Evolutionary conservation across 2,113 vertebrate species (phyloP).

Genomic region (Passer domesticus): DNA sequence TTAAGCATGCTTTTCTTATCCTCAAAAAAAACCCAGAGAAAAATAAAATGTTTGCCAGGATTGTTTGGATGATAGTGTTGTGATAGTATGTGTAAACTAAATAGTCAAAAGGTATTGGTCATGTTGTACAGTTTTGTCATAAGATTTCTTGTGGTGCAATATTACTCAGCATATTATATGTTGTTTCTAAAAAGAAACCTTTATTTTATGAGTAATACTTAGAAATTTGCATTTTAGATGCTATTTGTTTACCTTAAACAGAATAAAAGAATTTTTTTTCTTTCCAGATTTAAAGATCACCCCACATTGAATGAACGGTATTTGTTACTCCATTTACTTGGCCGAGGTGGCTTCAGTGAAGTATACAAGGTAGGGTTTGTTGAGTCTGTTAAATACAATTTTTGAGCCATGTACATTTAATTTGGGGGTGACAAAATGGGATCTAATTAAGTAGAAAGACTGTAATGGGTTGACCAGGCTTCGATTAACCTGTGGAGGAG

Average conservation of each 20-base stretch:
- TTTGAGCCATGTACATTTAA: background rate
- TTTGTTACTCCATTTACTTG: constrained; percentile 94
- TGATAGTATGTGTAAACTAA: background rate
- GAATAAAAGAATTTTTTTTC: background rate
- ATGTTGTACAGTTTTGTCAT: background rate
- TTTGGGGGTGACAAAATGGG: accelerated
- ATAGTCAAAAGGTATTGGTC: background rate
- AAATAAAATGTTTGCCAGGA: background rate
- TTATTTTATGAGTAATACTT: background rate
- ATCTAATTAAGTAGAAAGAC: background rate
- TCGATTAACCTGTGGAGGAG: background rate
- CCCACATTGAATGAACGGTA: constrained; percentile 97
- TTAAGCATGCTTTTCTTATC: background rate
- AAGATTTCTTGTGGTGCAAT: background rate
- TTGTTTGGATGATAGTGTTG: background rate
- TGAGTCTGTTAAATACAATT: background rate
- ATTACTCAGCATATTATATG: background rate
- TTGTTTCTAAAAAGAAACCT: background rate
- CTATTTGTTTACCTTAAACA: background rate
- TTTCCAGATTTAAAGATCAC: constrained; percentile 95
- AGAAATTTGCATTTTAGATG: background rate
- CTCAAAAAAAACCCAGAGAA: background rate
- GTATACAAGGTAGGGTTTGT: constrained; percentile 90
- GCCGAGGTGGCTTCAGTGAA: constrained; percentile 98
- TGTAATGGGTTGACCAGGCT: background rate